Base-by-base conservation (phyloP, 2,113 vertebrate species). In the Microcebus ravelobensis region DNA sequence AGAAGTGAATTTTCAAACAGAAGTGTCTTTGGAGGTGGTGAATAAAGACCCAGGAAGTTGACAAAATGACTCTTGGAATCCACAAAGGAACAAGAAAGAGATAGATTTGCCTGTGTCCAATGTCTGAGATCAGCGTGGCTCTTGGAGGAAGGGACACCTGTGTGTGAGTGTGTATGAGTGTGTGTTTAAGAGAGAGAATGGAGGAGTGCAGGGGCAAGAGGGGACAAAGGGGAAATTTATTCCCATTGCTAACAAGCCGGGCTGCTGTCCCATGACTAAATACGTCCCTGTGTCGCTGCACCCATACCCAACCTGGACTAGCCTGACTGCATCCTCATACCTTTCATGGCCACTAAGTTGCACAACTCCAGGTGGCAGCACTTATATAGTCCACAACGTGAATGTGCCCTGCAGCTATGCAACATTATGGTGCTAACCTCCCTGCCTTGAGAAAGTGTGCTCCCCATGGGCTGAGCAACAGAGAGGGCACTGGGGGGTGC, bases 1-100 rank as follows among this genome's bases (percentile, higher is more conserved):
- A 67, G 31, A 84, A 80, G 77, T 87, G 45, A 48, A 42, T 97
- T 91, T 92, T 79, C n/a, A 68, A 90, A 90, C 6, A 68, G 87
- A n/a, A 96, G 70, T 65, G 87, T 59, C 23, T 95, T 93, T 74
- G 52, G 52, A 34, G 63, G 29, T 79, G 39, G 63, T 94, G 79
- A n/a, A 93, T 65, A 91, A 87, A 95, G 91, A 95, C 63, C 36
- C n/a, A 96, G 65, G 80, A 84, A 84, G n/a, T 80, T 94, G 94
- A 71, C 65, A 88, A 85, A 84, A 84, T 67, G 63, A 97, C 59
- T 93, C 65, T 76, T 74, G 50, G 63, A 90, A 89, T 90, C 79
- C 52, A 55, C 79, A 83, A 59, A 93, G 90, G 90, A 97, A 83
- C 34, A 80, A 88, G 77, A 96, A 94, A 93, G 81, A 92, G 63